These are phyloP conservation scores for Drosophila baimaii DNA, from an alignment of 1,140 invertebrate species.

Conservation along the genomic window DNA sequence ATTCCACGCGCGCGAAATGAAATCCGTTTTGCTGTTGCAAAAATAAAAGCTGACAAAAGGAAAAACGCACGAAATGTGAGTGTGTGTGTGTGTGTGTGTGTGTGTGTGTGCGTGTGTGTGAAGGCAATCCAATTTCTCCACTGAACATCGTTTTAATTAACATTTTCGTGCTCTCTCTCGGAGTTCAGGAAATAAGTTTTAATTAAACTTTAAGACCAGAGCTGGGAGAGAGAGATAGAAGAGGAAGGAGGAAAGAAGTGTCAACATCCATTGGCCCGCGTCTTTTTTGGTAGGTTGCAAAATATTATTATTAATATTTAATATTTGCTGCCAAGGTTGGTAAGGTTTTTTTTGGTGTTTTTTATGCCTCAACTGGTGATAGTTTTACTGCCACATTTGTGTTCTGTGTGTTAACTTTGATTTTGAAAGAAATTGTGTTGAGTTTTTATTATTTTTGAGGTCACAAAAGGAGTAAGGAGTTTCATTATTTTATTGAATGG, in stretches of 20 bases:
- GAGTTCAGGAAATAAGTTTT: slow-evolving; percentile 60
- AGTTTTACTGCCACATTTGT: neutral
- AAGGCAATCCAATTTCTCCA: slow-evolving; percentile 19
- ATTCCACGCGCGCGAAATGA: slow-evolving; percentile 33
- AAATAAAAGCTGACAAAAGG: slow-evolving; percentile 32
- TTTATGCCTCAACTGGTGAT: neutral
- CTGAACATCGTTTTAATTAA: slow-evolving; percentile 67
- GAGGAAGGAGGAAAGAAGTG: slow-evolving; percentile 9
- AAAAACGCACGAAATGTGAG: slow-evolving; percentile 20
- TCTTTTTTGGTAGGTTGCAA: slow-evolving; percentile 48
- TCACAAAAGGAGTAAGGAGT: neutral
- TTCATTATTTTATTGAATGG: neutral
- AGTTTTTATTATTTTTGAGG: neutral
- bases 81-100: neutral
- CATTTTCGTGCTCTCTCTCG: slow-evolving; percentile 51
- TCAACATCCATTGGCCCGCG: slow-evolving; percentile 9
- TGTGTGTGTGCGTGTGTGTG: neutral
- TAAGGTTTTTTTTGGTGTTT: slow-evolving; percentile 15
- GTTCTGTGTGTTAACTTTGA: too few species aligned
- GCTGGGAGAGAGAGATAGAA: neutral
- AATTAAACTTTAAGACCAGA: slow-evolving; percentile 58
- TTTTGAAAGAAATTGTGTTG: neutral
- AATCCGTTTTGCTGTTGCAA: slow-evolving; percentile 41
- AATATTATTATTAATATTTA: slow-evolving; percentile 57
- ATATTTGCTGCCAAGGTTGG: slow-evolving; percentile 14